A percentile compares a stretch with the other conserved stretches of the same genome.
Conservation (phyloP, 2,113 vertebrate species). For the Pangasianodon gigas region DNA sequence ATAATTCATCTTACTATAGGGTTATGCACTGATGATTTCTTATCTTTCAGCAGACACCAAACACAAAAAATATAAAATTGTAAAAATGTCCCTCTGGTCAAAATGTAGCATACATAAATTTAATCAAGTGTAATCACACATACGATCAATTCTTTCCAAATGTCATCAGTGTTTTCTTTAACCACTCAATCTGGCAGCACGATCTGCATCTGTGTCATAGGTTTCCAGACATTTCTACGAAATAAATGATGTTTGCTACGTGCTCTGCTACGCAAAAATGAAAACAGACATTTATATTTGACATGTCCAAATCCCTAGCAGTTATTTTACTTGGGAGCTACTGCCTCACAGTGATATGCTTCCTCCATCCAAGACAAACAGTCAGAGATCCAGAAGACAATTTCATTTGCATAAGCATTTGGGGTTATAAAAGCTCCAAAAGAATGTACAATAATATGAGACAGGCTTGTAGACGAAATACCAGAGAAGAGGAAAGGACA, state of each 20-base stretch:
- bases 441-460: conserved; percentile 27
- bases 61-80: not conserved
- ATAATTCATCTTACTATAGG: not conserved
- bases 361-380: conserved; percentile 68
- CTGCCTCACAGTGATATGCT: conserved; percentile 21
- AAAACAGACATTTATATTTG: conserved; percentile 34
- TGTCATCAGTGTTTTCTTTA: not conserved
- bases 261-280: not conserved
- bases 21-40: not conserved
- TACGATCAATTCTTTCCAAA: not conserved
- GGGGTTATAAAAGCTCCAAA: conserved; percentile 22
- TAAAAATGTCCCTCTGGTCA: not conserved
- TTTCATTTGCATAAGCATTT: conserved; percentile 54
- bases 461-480: conserved; percentile 1
- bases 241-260: not conserved
- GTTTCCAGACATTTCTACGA: conserved; percentile 31
- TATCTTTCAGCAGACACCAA: not conserved
- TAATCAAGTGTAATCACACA: not conserved
- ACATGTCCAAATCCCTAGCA: conserved; percentile 58
- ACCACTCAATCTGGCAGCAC: not conserved
- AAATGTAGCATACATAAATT: not conserved
- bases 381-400: conserved; percentile 57
- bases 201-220: not conserved
- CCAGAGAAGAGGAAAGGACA: not conserved
- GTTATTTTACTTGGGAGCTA: conserved; percentile 59